Evolutionary conservation across 2,797 vertebrate genomes (phyloP).

Genomic region (Adelosebastes latens): DNA sequence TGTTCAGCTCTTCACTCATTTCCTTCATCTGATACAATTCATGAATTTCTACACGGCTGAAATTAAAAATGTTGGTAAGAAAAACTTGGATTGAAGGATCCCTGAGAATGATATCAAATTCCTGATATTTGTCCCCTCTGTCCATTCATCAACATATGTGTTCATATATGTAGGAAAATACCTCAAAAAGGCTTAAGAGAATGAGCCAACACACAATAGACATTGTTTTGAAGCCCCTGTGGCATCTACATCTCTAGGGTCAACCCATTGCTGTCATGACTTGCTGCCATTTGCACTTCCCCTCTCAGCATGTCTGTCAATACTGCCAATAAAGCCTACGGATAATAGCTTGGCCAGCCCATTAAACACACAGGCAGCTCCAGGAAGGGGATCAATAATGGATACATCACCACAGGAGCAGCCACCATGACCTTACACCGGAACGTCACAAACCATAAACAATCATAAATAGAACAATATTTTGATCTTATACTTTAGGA

Average conservation of each 20-base stretch:
- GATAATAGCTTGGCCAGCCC: conserved; percentile 78
- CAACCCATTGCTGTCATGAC: conserved; percentile 61
- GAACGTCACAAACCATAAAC: conserved; percentile 55
- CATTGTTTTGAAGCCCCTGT: conserved; percentile 37
- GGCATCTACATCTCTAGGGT: conserved; percentile 59
- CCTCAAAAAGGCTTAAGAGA: background rate
- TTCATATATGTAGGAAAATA: background rate
- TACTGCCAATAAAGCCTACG: conserved; percentile 79
- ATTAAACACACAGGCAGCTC: conserved; percentile 79
- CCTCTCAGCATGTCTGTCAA: conserved; percentile 74
- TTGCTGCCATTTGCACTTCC: conserved; percentile 75
- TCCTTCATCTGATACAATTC: background rate
- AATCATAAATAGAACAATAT: conserved; percentile 35
- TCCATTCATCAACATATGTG: background rate
- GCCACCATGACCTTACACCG: conserved; percentile 69
- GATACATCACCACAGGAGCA: conserved; percentile 74
- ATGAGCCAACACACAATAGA: conserved; percentile 9
- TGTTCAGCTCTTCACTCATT: background rate
- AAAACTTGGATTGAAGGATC: background rate
- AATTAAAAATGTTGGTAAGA: background rate
- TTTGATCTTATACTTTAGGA: conserved; percentile 30
- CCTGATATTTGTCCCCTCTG: background rate
- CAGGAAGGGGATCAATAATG: conserved; percentile 76
- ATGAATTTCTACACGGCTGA: background rate
- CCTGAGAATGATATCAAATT: background rate